Evolutionary conservation across 2,113 vertebrate species (phyloP), one percentile per base, ranked within the genome.

Genomic region (Prionailurus bengalensis): DNA sequence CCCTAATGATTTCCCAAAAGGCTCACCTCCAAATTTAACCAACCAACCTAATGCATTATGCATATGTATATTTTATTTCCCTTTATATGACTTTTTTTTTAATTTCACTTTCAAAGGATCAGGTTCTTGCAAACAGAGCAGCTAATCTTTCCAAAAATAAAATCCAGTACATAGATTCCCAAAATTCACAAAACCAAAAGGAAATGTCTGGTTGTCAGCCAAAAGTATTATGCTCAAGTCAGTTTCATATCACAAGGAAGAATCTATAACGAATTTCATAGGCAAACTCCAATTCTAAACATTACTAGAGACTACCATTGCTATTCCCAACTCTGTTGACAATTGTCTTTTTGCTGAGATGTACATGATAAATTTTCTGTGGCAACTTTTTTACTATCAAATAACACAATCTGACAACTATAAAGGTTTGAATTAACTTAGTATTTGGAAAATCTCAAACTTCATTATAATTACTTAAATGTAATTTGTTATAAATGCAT

Each of bases 101-200:
- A 85, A 79, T 63, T 78, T 96, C 45, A 73, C 80, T 97, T 94
- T 92, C 65, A 83, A 88, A 93, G 97, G 97, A 97, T 96, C 96
- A 97, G 27, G 98, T 93, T 95, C 97, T 98, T 98, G 98, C 97
- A 98, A 95, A 98, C 94, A 98, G 92, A 95, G 97, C 95, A 63
- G 97, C 95, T 91, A 89, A 93, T 98, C 96, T 97, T 97, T 98
- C 97, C 79, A 97, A 96, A 97, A 98, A 68, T 97, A 98, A 98
- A 95, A 98, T 91, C 93, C 89, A 98, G 92, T 97, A 98, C 97
- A 97, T 96, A 92, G 53, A 93, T 76, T 95, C 97, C 95, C 91
- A 90, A 96, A 98, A 98, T 84, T 97, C 93, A 97, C 16, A 97
- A 97, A 96, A 94, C 91, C 91, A 88, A 58, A 61, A 96, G 97